phyloP scores from a whole-genome alignment of 2,113 vertebrate genomes.

The Sphyrna mokarran region DNA sequence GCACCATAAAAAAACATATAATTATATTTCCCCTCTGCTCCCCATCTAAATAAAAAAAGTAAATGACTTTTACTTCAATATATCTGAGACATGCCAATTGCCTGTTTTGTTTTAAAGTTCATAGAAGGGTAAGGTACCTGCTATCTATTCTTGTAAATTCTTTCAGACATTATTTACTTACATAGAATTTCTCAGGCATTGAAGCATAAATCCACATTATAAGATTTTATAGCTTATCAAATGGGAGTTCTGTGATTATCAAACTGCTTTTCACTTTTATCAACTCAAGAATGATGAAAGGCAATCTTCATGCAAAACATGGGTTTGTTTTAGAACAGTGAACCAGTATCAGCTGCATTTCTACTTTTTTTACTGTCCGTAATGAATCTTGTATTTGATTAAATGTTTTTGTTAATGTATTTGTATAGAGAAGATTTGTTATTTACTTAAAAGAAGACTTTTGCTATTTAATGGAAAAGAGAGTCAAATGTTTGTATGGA shows the following conservation, averaged over 20 bases:
- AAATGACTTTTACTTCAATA: background rate
- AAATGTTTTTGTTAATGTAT: slow-evolving; percentile 34
- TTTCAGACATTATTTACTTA: background rate
- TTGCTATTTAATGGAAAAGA: slow-evolving; percentile 30
- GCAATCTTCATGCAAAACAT: background rate
- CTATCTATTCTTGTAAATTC: background rate
- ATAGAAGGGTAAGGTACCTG: background rate
- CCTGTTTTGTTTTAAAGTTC: background rate
- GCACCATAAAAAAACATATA: background rate
- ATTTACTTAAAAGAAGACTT: slow-evolving; percentile 20
- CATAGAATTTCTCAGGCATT: background rate
- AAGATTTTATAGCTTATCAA: background rate
- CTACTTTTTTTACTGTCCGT: slow-evolving; percentile 33
- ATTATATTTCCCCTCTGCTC: too few species aligned
- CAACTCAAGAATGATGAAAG: background rate
- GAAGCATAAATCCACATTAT: background rate
- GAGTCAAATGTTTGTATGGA: slow-evolving; percentile 32
- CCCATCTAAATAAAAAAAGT: background rate
- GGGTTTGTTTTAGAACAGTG: background rate
- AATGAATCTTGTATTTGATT: slow-evolving; percentile 23
- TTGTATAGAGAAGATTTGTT: slow-evolving; percentile 35
- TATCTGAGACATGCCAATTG: background rate
- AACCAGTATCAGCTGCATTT: background rate
- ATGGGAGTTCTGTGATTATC: background rate
- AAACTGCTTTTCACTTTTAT: background rate